Evolutionary conservation across 1,140 invertebrate genomes (phyloP), one percentile per base, ranked within the genome.

Genomic region (Bombus impatiens): DNA sequence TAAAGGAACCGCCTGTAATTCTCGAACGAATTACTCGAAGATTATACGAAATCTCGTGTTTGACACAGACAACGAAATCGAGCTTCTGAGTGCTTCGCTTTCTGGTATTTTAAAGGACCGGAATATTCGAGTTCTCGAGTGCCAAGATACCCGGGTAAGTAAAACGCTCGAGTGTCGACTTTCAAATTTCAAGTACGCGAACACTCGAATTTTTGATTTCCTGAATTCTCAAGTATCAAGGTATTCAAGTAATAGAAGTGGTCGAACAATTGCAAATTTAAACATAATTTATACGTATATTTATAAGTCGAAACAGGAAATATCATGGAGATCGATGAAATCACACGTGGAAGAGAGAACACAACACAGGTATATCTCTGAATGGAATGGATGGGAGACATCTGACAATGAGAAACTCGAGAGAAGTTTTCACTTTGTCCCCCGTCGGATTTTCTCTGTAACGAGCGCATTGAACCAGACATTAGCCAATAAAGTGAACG

Each of bases 1-100:
- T 78, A 68, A 83, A 68, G 82, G 40, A 68, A 32, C n/a, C 12
- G 35, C 10, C 65, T 9, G 37, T 44, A 76, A 72, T 82, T 53
- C 32, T 68, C 22, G 35, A 32, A 68, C 40, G 81, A 1, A 40
- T 22, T 37, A 53, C 28, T 2, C 44, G 12, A 68, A 28, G 44
- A 77, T 47, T 62, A 53, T 77, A 53, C 47, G 47, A 22, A 53
- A 53, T 77, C 37, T 37, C 5, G 22, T 40, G 12, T 65, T 68
- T 5, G 47, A 53, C 47, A 53, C 47, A 22, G 18, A 8, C 1
- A 53, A 68, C 3, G 9, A 22, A 9, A 0, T 35, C 67, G 35
- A 37, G 3, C 15, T 18, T 15, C 25, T 5, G 25, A 35, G 44
- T 28, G 25, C 22, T 18, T 13, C 22, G 32, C 8, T 28, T 71